These are phyloP conservation scores for Pseudochromis fuscus DNA, from an alignment of 2,797 vertebrate genomes.

Conservation along the genomic window DNA sequence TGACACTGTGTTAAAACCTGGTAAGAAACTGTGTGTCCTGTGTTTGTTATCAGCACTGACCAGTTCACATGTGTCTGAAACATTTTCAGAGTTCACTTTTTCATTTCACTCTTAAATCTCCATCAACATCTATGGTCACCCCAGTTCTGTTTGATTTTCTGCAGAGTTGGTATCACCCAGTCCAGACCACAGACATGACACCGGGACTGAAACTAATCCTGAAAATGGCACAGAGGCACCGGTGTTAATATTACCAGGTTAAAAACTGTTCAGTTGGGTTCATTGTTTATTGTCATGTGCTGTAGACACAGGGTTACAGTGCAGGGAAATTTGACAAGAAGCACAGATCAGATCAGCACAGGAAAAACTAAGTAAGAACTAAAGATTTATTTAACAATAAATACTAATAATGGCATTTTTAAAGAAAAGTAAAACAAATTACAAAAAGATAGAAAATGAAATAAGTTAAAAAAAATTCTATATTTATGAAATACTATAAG, in stretches of 20 bases:
- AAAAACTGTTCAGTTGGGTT: too few species aligned
- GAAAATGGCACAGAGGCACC: conserved; percentile 8
- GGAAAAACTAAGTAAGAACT: too few species aligned
- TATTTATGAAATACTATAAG: too few species aligned
- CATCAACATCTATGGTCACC: background rate
- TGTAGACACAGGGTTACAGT: too few species aligned
- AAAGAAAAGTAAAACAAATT: too few species aligned
- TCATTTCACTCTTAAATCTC: background rate
- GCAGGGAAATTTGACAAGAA: too few species aligned
- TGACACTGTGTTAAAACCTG: conserved; percentile 4
- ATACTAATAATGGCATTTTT: too few species aligned
- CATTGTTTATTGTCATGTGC: too few species aligned
- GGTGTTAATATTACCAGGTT: conserved; percentile 24
- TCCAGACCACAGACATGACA: conserved; percentile 28
- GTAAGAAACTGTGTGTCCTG: conserved; percentile 24
- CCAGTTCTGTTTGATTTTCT: conserved; percentile 1
- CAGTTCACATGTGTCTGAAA: background rate
- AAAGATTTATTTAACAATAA: too few species aligned
- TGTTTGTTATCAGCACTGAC: background rate
- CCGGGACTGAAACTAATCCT: conserved; percentile 17
- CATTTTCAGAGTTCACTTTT: background rate
- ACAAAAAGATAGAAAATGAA: too few species aligned
- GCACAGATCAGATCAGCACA: too few species aligned
- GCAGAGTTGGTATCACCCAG: conserved; percentile 34
- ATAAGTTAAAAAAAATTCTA: too few species aligned